Base-by-base conservation (phyloP, 2,888 invertebrate genomes). In the Eupithecia dodoneata region DNA sequence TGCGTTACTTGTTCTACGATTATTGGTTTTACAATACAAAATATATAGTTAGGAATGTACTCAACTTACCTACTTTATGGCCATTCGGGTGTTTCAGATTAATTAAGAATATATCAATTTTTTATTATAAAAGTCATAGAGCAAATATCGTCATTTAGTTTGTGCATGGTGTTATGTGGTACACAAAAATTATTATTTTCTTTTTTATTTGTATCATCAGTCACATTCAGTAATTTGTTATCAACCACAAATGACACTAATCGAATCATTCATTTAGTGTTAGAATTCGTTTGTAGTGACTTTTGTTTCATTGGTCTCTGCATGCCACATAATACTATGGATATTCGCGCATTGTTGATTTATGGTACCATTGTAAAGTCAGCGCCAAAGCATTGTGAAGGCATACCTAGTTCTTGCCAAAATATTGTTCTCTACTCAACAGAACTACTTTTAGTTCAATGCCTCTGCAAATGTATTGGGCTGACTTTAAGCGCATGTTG, bases 251-350 rank as follows among this genome's bases (percentile, higher is more conserved):
- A 77, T 82, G 81, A 82, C 79, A 78, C 78, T 81, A 83, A 79
- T 78, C 76, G 79, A 81, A 83, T 81, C 79, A 84, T 81, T 81
- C 74, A 77, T 84, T 81, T 79, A 83, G 83, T 79, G 80, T 79
- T 83, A 80, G 82, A 81, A 79, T 78, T 79, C 81, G 81, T 82
- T 83, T 73, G 72, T 80, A 75, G 70, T 81, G 81, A 80, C 81
- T 83, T 86, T 81, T 82, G 80, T 81, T 84, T 84, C 86, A 90
- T 89, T 85, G 85, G 81, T 85, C 84, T 83, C 80, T 86, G 93
- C 94, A 93, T 92, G 93, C 95, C 95, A 95, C 95, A 94, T 95
- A 94, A 93, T 92, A 92, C 94, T 93, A 92, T 94, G 93, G 87
- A 88, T 87, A 86, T 88, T 88, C 89, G 89, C 92, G 89, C 86